A percentile compares a stretch with the other conserved stretches of the same genome.
Conservation (phyloP, 2,113 vertebrate species). For the Aphelocoma coerulescens region DNA sequence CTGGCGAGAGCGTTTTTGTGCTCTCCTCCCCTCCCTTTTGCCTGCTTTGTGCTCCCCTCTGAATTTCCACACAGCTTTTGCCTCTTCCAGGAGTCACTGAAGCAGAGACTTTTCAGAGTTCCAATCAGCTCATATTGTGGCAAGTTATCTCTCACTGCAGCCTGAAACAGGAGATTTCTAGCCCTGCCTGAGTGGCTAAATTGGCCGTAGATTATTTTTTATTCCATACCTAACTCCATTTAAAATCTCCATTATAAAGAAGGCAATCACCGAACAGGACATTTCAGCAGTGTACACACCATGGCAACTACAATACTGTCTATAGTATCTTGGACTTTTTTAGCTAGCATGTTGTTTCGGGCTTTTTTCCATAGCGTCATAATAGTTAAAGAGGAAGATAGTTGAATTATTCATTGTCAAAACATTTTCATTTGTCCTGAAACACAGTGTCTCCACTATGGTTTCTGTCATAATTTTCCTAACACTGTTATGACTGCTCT, state of each 20-base stretch:
- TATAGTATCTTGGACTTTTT: neutral
- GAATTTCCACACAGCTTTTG: neutral
- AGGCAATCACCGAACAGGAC: neutral
- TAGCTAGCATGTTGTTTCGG: neutral
- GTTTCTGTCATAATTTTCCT: neutral
- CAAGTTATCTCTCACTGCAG: slow-evolving; percentile 34
- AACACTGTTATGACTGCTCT: neutral
- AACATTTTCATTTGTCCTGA: neutral
- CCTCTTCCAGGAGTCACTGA: slow-evolving; percentile 28
- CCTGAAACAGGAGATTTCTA: slow-evolving; percentile 26
- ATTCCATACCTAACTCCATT: neutral
- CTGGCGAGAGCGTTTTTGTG: neutral
- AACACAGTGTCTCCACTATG: neutral
- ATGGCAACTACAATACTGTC: neutral
- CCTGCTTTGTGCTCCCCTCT: neutral
- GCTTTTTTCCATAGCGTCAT: neutral
- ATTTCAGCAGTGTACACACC: neutral
- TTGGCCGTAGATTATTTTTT: neutral
- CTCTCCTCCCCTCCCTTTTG: neutral
- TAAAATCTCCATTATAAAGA: neutral
- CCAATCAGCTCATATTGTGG: slow-evolving; percentile 36
- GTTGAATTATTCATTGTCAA: neutral
- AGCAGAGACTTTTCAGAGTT: slow-evolving; percentile 31
- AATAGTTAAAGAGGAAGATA: neutral
- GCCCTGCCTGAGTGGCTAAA: slow-evolving; percentile 21